Evolutionary conservation across 2,797 vertebrate genomes (phyloP), one percentile per base, ranked within the genome.

Genomic region (Chrysocyon brachyurus): DNA sequence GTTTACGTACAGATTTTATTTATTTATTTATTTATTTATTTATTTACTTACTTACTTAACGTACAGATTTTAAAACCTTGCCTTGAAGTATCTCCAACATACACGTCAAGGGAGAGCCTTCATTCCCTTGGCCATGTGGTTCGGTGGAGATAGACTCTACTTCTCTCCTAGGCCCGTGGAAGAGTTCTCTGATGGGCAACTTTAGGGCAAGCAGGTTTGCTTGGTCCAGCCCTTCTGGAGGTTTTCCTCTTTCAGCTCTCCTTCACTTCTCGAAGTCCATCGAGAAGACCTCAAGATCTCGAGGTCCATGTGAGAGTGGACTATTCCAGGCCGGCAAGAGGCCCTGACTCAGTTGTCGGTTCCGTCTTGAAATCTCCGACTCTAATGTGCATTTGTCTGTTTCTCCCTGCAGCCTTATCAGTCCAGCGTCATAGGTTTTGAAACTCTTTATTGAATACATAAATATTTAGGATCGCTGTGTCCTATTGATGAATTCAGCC

Each of bases 281-380:
- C 40, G 1, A 46, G 40, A 46, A 46, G 40, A 46, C 40, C 40
- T 46, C 40, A 46, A 8, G 40, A 46, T 16, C 79, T 72, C 2
- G 4, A 61, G 10, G 49, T 21, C 40, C 33, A 36, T 22, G 40
- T 46, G 40, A 46, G 97, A 46, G 96, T 94, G 98, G 96, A 95
- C 90, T 56, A n/a, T 98, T 98, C 97, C 98, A 97, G 98, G 98
- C 98, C 98, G 98, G 98, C 98, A 98, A 95, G 98, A 98, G 98
- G 97, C 19, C 91, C 97, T 94, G 96, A 66, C 93, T 97, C 98
- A 98, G 88, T 96, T 96, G 88, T 96, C 97, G 92, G 90, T 75
- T 96, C 46, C 5, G 96, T 97, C 97, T 98, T 95, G 97, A 75
- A 84, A 75, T 61, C 70, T 64, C 46, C 81, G 31, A 4, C 12